Evolutionary conservation across 2,888 invertebrate species (phyloP).

Genomic region (Cataglyphis albicans): DNA sequence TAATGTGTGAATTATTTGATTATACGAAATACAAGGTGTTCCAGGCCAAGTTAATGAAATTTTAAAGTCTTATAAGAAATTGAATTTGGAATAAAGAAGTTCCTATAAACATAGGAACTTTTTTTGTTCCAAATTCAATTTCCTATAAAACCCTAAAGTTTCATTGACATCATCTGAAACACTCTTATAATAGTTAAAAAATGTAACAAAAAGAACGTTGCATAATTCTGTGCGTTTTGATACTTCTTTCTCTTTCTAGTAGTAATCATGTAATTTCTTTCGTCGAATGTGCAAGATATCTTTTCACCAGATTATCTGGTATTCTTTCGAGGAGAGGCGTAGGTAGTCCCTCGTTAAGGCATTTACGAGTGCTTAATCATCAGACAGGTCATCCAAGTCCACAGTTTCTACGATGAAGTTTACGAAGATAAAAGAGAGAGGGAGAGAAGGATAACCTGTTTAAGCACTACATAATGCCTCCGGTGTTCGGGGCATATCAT

Average conservation of each 20-base stretch:
- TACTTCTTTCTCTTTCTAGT: neutral
- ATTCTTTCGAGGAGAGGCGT: neutral
- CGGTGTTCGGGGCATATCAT: constrained; percentile 38
- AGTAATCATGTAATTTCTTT: neutral
- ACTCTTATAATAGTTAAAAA: neutral
- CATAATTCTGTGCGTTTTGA: neutral
- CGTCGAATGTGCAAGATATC: neutral
- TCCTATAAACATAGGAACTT: no score
- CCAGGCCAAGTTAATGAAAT: no score
- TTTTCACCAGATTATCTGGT: constrained; percentile 4
- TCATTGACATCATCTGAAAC: no score
- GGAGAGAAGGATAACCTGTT: constrained; percentile 17
- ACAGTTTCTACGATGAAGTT: neutral
- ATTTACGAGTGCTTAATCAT: constrained; percentile 36
- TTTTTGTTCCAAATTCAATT: no score
- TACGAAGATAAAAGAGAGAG: neutral
- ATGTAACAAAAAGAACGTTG: neutral
- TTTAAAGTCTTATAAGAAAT: no score
- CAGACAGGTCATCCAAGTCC: neutral
- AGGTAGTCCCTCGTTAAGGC: constrained; percentile 41
- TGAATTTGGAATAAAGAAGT: no score
- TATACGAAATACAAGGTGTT: neutral
- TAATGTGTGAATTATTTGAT: neutral
- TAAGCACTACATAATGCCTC: constrained; percentile 20
- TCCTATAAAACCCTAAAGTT: no score